These are phyloP conservation scores for Drosophila trichaetosa DNA, from an alignment of 2,888 invertebrate genomes.

Conservation along the genomic window DNA sequence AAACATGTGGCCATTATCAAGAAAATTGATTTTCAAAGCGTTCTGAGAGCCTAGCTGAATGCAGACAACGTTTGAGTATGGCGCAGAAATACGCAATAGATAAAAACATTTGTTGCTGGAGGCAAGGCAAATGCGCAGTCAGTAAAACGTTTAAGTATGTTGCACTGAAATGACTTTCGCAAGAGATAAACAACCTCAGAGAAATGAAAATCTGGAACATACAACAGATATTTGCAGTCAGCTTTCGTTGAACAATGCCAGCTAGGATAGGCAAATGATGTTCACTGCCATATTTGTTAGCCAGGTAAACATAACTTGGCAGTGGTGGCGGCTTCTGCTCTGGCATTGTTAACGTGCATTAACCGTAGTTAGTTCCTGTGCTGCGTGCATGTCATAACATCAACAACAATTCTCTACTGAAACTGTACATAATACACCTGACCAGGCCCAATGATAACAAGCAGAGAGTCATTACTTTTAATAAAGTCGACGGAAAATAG, in stretches of 20 bases:
- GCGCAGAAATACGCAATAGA: neutral
- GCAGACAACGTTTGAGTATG: neutral
- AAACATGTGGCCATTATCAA: conserved; percentile 3
- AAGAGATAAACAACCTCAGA: neutral
- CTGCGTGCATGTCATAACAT: conserved; percentile 8
- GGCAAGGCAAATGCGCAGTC: neutral
- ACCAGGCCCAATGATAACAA: conserved; percentile 38
- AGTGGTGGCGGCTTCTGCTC: neutral
- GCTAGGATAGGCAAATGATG: neutral
- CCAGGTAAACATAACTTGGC: neutral
- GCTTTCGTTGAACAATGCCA: neutral
- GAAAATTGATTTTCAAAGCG: conserved; percentile 12
- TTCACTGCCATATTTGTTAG: neutral
- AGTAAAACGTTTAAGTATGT: neutral
- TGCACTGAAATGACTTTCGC: neutral
- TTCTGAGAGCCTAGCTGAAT: neutral
- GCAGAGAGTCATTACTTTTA: conserved; percentile 69
- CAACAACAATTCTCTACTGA: conserved; percentile 24
- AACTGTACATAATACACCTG: conserved; percentile 27
- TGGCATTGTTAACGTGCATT: conserved; percentile 24
- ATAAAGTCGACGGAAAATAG: conserved; percentile 55
- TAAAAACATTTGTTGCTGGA: neutral
- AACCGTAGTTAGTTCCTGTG: conserved; percentile 9
- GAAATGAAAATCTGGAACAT: neutral
- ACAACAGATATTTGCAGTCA: neutral